These are phyloP conservation scores for Poeciliopsis gracilis DNA, from an alignment of 2,797 vertebrate genomes.

Conservation along the genomic window DNA sequence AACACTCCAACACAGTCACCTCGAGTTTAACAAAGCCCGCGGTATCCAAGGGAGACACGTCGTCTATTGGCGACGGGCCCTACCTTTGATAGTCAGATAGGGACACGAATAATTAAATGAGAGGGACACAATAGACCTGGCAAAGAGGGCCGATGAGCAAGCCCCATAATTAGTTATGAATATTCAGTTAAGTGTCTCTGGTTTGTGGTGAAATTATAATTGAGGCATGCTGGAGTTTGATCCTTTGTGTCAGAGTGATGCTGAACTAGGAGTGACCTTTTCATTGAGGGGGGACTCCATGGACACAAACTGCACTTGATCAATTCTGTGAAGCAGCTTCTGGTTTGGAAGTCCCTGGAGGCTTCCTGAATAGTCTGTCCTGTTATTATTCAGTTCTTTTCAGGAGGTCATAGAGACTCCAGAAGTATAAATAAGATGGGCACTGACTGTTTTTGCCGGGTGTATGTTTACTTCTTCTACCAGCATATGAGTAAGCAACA, in stretches of 20 bases:
- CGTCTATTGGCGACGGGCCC: slow-evolving; percentile 38
- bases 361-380: slow-evolving; percentile 15
- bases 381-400: slow-evolving; percentile 19
- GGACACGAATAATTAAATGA: slow-evolving; percentile 74
- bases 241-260: slow-evolving; percentile 40
- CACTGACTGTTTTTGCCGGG: neutral
- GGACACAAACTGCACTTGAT: slow-evolving; percentile 20
- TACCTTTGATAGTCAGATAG: slow-evolving; percentile 74
- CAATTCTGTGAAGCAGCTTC: slow-evolving; percentile 9
- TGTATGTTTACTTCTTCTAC: neutral
- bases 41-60: slow-evolving; percentile 53
- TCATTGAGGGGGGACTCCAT: slow-evolving; percentile 36
- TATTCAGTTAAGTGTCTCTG: slow-evolving; percentile 73
- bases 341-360: slow-evolving; percentile 13
- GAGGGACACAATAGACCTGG: slow-evolving; percentile 70
- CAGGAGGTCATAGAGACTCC: slow-evolving; percentile 10
- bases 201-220: slow-evolving; percentile 61
- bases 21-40: slow-evolving; percentile 57
- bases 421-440: neutral
- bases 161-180: slow-evolving; percentile 79
- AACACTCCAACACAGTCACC: slow-evolving; percentile 29
- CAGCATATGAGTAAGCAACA: neutral
- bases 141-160: slow-evolving; percentile 55
- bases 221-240: slow-evolving; percentile 40
- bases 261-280: slow-evolving; percentile 56